Evolutionary conservation across 2,797 vertebrate species (phyloP).

Genomic region (Eleutherodactylus coqui): DNA sequence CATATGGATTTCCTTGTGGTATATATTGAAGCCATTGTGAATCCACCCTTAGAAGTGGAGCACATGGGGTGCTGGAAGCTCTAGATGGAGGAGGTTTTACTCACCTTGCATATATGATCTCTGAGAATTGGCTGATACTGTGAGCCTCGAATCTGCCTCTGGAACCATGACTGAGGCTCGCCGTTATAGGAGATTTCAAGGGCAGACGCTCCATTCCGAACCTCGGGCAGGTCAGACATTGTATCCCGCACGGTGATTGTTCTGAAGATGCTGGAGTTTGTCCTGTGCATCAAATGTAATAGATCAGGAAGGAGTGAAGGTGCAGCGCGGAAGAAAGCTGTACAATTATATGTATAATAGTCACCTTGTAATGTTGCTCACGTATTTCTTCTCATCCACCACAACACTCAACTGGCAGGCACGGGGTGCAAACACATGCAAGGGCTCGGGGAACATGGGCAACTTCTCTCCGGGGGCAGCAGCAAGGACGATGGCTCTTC

Average conservation of each 20-base stretch:
- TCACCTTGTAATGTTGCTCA: slow-evolving; percentile 94
- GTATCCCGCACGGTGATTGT: slow-evolving; percentile 96
- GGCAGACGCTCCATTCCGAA: slow-evolving; percentile 88
- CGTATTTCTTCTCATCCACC: slow-evolving; percentile 92
- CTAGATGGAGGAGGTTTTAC: background rate
- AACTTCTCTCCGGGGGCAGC: slow-evolving; percentile 93
- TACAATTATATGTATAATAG: background rate
- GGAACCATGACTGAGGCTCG: slow-evolving; percentile 99
- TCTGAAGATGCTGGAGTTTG: slow-evolving; percentile 89
- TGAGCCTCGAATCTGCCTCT: slow-evolving; percentile 92
- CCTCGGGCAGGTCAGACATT: slow-evolving; percentile 96
- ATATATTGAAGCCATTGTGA: too few species aligned
- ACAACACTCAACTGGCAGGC: slow-evolving; percentile 93
- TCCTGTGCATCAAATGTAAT: slow-evolving; percentile 75
- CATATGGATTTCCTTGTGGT: too few species aligned
- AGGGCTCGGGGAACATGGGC: slow-evolving; percentile 90
- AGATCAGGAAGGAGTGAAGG: background rate
- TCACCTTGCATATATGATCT: slow-evolving; percentile 97
- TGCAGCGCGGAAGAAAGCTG: background rate
- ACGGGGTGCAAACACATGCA: slow-evolving; percentile 93
- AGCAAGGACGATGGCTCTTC: slow-evolving; percentile 91
- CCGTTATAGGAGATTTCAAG: slow-evolving; percentile 96
- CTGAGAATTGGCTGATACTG: slow-evolving; percentile 97
- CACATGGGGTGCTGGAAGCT: too few species aligned
- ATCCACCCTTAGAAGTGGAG: too few species aligned